These are phyloP conservation scores for Cheilosia variabilis DNA, from an alignment of 2,888 invertebrate species.

Conservation along the genomic window DNA sequence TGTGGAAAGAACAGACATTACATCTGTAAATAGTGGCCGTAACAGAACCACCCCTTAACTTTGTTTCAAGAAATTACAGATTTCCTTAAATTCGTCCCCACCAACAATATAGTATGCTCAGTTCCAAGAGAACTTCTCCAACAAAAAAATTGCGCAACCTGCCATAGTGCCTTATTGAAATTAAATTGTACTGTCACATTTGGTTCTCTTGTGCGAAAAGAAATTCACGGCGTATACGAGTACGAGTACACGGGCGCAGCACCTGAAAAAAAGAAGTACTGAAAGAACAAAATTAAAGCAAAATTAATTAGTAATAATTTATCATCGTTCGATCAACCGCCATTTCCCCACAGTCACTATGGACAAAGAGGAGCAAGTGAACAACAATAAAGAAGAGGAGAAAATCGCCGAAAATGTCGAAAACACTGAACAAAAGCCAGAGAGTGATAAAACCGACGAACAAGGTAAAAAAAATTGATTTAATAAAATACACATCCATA, in stretches of 20 bases:
- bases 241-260: constrained; percentile 53
- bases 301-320: constrained; percentile 26
- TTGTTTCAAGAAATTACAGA: no score
- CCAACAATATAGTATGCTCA: background rate
- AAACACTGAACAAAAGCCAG: constrained; percentile 44
- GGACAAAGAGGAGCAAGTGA: constrained; percentile 54
- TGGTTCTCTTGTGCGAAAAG: constrained; percentile 59
- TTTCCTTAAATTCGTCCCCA: no score
- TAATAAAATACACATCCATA: constrained; percentile 18
- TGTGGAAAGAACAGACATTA: no score
- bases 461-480: constrained; percentile 50
- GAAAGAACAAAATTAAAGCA: constrained; percentile 17
- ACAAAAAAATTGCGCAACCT: constrained; percentile 10
- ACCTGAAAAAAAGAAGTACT: constrained; percentile 28
- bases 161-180: constrained; percentile 42
- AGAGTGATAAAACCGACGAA: constrained; percentile 48
- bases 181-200: constrained; percentile 54
- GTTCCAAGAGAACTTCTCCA: background rate
- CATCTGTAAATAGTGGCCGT: no score
- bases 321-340: background rate
- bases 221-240: constrained; percentile 39
- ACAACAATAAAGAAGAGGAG: constrained; percentile 43
- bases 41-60: no score
- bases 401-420: constrained; percentile 34
- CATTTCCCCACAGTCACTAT: constrained; percentile 34